Conservation (phyloP, 2,888 invertebrate species). For the Gryllus longicercus region DNA sequence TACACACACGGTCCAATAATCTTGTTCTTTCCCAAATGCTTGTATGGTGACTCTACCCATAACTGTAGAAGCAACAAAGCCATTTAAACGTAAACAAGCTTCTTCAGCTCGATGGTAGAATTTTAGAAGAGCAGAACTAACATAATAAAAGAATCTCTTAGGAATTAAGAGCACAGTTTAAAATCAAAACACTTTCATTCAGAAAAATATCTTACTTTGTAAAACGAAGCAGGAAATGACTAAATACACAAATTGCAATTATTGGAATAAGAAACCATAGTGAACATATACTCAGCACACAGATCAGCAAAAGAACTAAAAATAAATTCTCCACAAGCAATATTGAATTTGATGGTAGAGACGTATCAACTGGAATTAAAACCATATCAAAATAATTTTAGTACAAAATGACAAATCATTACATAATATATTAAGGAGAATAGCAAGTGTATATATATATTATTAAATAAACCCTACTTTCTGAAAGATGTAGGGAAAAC, state of each 20-base stretch:
- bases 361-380: neutral
- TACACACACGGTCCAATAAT: neutral
- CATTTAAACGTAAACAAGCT: neutral
- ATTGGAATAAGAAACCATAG: neutral
- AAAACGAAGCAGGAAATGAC: neutral
- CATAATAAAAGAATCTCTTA: too few species aligned
- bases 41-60: constrained; percentile 23
- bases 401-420: neutral
- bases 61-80: constrained; percentile 11
- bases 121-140: neutral
- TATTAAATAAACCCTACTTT: neutral
- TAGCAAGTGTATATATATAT: neutral
- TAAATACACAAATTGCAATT: neutral
- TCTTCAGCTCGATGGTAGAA: neutral
- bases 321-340: neutral
- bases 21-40: constrained; percentile 25
- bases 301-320: neutral
- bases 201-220: neutral
- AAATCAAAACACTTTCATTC: too few species aligned
- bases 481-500: neutral
- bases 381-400: neutral
- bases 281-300: neutral
- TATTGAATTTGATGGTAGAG: neutral
- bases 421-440: neutral
- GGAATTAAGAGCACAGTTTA: too few species aligned